A percentile compares a stretch with the other conserved stretches of the same genome.
Evolutionary conservation across 2,888 invertebrate species (phyloP).

Genomic region (Lepidochrysops patricia): DNA sequence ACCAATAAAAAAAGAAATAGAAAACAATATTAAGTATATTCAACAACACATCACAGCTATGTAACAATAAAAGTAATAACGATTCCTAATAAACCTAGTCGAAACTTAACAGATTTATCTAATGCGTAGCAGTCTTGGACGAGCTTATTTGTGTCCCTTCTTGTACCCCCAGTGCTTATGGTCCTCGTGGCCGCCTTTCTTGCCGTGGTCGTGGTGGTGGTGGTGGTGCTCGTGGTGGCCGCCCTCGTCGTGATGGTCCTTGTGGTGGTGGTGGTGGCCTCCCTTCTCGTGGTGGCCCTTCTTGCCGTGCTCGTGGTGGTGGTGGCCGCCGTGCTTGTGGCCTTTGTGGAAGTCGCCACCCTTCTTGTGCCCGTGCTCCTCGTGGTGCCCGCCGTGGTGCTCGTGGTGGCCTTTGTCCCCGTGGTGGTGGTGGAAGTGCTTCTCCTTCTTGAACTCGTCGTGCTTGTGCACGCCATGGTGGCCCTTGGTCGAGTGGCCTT

Average conservation of each 20-base stretch:
- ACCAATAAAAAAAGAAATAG: neutral
- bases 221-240: conserved; percentile 86
- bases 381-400: conserved; percentile 85
- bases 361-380: conserved; percentile 86
- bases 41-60: conserved; percentile 52
- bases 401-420: conserved; percentile 87
- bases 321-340: conserved; percentile 84
- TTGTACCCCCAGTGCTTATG: conserved; percentile 87
- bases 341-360: conserved; percentile 87
- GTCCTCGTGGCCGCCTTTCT: conserved; percentile 87
- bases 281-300: conserved; percentile 88
- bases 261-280: conserved; percentile 84
- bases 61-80: conserved; percentile 37
- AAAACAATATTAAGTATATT: conserved; percentile 36
- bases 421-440: conserved; percentile 89
- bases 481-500: conserved; percentile 89
- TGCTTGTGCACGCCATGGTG: conserved; percentile 89
- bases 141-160: conserved; percentile 60
- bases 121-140: conserved; percentile 26
- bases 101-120: conserved; percentile 40
- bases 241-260: conserved; percentile 85
- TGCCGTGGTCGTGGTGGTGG: conserved; percentile 83
- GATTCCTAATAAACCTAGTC: conserved; percentile 48
- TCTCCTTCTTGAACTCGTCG: conserved; percentile 90
- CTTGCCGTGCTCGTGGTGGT: conserved; percentile 86